Evolutionary conservation across 1,140 invertebrate genomes (phyloP).

Genomic region (Aphidius ervi): DNA sequence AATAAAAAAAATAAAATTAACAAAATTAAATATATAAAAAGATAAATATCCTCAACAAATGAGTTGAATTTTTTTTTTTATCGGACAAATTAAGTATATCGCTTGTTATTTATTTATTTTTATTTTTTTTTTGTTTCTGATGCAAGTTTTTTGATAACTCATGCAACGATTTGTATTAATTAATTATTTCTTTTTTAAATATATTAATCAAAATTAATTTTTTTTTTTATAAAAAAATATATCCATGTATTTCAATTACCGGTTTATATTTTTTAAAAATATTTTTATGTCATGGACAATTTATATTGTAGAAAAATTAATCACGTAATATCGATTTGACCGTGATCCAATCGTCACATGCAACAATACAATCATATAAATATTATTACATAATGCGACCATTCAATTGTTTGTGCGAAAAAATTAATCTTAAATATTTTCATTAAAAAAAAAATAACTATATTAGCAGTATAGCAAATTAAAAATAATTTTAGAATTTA

Average conservation of each 20-base stretch:
- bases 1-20: background rate
- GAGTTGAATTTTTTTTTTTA: conserved; percentile 4
- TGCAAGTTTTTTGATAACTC: conserved; percentile 1
- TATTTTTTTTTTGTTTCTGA: conserved; percentile 10
- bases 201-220: background rate
- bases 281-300: conserved; percentile 34
- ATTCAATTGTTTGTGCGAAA: no score
- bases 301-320: conserved; percentile 34
- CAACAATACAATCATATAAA: conserved; percentile 38
- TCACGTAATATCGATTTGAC: conserved; percentile 43
- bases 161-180: background rate
- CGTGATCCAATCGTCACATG: conserved; percentile 41
- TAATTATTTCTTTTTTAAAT: conserved; percentile 3
- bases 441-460: no score
- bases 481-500: no score
- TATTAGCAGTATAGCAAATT: no score
- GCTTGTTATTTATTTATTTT: background rate
- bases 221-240: no score
- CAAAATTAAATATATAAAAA: background rate
- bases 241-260: no score
- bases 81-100: conserved; percentile 10
- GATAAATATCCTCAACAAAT: background rate
- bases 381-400: conserved; percentile 23
- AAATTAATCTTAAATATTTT: no score
- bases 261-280: no score